Conservation (phyloP, 2,113 vertebrate species). For the Tinamus guttatus region DNA sequence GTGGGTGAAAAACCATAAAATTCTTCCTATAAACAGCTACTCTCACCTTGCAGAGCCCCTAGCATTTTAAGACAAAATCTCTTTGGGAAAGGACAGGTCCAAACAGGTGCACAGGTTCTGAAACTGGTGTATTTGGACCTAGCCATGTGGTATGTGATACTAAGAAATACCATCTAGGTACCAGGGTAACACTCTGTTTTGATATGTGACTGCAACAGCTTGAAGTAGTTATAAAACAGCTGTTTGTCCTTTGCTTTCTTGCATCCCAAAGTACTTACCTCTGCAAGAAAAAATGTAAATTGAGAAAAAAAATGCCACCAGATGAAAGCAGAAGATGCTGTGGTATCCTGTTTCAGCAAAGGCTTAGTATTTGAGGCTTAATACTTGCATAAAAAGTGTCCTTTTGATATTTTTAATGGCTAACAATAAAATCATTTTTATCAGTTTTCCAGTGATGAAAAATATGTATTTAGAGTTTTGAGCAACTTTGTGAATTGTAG, state of each 20-base stretch:
- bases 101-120: constrained; percentile 67
- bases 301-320: background rate
- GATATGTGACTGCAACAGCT: background rate
- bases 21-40: constrained; percentile 61
- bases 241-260: background rate
- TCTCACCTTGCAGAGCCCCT: constrained; percentile 18
- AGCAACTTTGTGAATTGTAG: background rate
- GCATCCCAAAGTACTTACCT: background rate
- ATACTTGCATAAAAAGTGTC: background rate
- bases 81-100: constrained; percentile 48
- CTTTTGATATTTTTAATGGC: background rate
- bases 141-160: background rate
- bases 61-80: constrained; percentile 15
- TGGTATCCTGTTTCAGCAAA: background rate
- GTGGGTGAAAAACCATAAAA: constrained; percentile 39
- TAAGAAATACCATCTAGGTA: background rate
- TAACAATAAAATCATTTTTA: background rate
- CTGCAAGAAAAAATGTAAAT: background rate
- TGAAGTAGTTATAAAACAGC: constrained; percentile 17
- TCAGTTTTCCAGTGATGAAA: background rate
- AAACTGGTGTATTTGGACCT: background rate
- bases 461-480: background rate
- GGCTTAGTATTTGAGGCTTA: background rate
- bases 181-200: background rate
- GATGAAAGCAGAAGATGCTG: background rate